Percentiles rank a stretch among this genome's conserved stretches.
Conservation (phyloP, 53 echinoderm and acorn worm species). For the Echinometra lucunter region DNA sequence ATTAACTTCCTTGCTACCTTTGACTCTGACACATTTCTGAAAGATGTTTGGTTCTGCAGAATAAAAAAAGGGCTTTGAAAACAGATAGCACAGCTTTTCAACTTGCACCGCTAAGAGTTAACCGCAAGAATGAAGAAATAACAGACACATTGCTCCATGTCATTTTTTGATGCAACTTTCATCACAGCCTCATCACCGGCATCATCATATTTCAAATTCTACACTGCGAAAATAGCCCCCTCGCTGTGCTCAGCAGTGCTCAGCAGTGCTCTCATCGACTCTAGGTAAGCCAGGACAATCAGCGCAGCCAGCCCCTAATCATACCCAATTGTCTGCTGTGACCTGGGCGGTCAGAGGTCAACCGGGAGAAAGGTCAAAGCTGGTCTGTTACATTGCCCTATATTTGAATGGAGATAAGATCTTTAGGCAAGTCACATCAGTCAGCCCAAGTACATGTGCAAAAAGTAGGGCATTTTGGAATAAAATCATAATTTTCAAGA, state of each 20-base stretch:
- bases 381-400: conserved; percentile 48
- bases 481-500: not conserved
- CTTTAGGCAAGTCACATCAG: not conserved
- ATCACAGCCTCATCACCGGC: not conserved
- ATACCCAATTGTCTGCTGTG: conserved; percentile 20
- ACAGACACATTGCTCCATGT: not conserved
- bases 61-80: too few species aligned
- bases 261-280: not conserved
- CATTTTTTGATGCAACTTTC: not conserved
- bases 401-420: not conserved
- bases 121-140: too few species aligned
- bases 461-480: not conserved
- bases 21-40: too few species aligned
- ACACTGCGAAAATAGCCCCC: conserved; percentile 17
- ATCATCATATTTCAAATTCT: conserved; percentile 35
- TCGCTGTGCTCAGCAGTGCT: conserved; percentile 29
- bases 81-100: too few species aligned
- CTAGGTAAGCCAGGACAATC: conserved; percentile 35
- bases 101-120: not conserved
- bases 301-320: conserved; percentile 40
- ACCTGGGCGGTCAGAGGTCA: conserved; percentile 41
- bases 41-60: too few species aligned
- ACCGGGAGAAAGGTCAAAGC: conserved; percentile 32
- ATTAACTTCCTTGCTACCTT: too few species aligned
- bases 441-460: not conserved